Percentiles rank a stretch among this genome's conserved stretches.
These are phyloP conservation scores for Brachypteracias leptosomus DNA, from an alignment of 2,113 vertebrate genomes.

Conservation along the genomic window DNA sequence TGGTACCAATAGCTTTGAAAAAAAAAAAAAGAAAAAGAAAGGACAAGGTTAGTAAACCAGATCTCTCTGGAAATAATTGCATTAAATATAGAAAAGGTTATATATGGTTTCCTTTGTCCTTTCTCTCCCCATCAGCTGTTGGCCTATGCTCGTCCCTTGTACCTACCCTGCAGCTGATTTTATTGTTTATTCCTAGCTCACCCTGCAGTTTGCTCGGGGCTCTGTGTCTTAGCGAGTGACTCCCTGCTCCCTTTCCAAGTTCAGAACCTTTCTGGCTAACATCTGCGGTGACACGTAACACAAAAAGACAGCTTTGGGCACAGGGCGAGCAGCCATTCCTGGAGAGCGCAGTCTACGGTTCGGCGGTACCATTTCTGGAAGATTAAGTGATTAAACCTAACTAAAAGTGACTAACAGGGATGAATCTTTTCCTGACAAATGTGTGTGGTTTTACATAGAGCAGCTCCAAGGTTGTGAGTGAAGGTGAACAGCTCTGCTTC, in stretches of 20 bases:
- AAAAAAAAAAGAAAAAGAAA: neutral
- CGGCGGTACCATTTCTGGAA: neutral
- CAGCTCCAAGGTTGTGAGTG: conserved; percentile 72
- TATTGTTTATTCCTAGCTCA: conserved; percentile 50
- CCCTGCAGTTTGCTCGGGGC: conserved; percentile 13
- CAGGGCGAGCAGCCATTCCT: neutral
- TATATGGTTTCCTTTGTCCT: neutral
- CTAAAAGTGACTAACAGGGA: conserved; percentile 53
- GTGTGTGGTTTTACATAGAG: neutral
- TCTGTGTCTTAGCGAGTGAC: neutral
- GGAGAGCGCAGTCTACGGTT: neutral
- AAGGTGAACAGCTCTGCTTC: conserved; percentile 71
- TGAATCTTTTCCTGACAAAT: conserved; percentile 46
- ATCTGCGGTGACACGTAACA: neutral
- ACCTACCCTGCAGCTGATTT: conserved; percentile 45
- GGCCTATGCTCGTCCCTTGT: neutral
- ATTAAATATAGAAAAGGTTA: conserved; percentile 35
- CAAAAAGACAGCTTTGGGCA: conserved; percentile 55
- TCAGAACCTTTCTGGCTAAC: conserved; percentile 54
- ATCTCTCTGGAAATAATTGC: neutral
- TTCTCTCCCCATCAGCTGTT: conserved; percentile 18
- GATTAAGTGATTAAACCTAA: conserved; percentile 44
- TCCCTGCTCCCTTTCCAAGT: conserved; percentile 26
- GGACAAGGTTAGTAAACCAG: conserved; percentile 1
- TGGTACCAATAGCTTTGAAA: neutral